Evolutionary conservation across 2,113 vertebrate genomes (phyloP).

Genomic region (Varanus salvator): DNA sequence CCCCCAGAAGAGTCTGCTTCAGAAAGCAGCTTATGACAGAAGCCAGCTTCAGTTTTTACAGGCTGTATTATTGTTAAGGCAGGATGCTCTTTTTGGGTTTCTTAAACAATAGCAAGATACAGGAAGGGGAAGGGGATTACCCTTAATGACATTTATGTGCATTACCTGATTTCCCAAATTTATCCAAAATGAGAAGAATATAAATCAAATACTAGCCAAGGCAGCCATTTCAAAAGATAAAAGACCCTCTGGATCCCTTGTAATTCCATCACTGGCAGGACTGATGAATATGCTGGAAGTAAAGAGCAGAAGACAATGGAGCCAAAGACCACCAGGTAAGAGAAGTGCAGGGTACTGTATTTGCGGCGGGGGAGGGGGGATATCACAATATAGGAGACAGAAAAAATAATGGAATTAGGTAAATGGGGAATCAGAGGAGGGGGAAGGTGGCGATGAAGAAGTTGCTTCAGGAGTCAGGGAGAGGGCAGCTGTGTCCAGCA

Average conservation of each 20-base stretch:
- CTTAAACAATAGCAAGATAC: background rate
- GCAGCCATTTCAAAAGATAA: background rate
- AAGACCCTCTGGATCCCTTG: background rate
- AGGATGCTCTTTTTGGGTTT: background rate
- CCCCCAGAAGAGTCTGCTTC: background rate
- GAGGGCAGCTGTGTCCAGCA: background rate
- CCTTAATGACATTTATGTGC: background rate
- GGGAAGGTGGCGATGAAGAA: background rate
- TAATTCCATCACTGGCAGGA: background rate
- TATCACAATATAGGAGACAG: background rate
- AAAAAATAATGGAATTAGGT: background rate
- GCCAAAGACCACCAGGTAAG: conserved; percentile 9
- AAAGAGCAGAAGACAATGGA: background rate
- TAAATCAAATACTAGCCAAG: too few relatives aligned
- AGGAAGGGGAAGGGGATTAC: background rate
- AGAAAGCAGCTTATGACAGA: background rate
- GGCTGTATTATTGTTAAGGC: background rate
- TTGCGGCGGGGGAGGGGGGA: too few relatives aligned
- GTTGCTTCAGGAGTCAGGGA: background rate
- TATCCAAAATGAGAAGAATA: background rate
- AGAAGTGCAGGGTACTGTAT: too few relatives aligned
- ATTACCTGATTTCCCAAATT: background rate
- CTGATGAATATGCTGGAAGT: background rate
- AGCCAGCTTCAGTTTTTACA: background rate
- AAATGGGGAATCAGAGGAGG: background rate